Conservation (phyloP, 2,113 vertebrate genomes). For the Pelobates fuscus region DNA sequence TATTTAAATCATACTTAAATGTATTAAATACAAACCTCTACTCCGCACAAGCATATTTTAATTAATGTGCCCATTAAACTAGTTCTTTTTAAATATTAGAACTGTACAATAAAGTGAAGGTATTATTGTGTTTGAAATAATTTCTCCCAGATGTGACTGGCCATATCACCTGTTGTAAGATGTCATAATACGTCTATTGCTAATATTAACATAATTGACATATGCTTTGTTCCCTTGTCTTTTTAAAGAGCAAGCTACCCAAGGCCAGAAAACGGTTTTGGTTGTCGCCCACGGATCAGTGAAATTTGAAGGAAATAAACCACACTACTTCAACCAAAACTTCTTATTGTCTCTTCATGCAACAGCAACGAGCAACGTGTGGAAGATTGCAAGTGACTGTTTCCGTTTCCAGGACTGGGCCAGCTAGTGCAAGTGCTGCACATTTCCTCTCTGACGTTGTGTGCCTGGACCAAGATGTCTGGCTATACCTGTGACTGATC, state of each 20-base stretch:
- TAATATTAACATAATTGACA: constrained; percentile 17
- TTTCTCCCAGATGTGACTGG: too few relatives aligned
- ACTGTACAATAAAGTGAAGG: too few relatives aligned
- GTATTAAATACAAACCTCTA: too few relatives aligned
- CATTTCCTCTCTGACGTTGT: neutral
- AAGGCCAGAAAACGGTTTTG: constrained; percentile 90
- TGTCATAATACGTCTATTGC: too few relatives aligned
- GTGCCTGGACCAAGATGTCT: too few relatives aligned
- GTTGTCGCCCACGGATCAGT: constrained; percentile 89
- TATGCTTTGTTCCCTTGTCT: constrained; percentile 45
- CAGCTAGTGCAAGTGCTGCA: constrained; percentile 60
- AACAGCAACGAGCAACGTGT: constrained; percentile 85
- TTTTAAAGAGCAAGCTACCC: constrained; percentile 87
- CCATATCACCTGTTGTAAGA: too few relatives aligned
- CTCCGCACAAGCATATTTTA: too few relatives aligned
- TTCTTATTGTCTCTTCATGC: constrained; percentile 90
- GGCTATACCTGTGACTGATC: too few relatives aligned
- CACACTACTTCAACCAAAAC: constrained; percentile 94
- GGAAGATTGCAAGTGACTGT: constrained; percentile 97
- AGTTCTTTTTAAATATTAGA: too few relatives aligned
- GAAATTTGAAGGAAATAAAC: constrained; percentile 96
- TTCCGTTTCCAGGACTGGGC: constrained; percentile 96
- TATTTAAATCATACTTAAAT: too few relatives aligned
- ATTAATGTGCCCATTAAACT: too few relatives aligned
- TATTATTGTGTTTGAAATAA: too few relatives aligned